Evolutionary conservation across 2,113 vertebrate genomes (phyloP).

Genomic region (Corvus hawaiiensis): DNA sequence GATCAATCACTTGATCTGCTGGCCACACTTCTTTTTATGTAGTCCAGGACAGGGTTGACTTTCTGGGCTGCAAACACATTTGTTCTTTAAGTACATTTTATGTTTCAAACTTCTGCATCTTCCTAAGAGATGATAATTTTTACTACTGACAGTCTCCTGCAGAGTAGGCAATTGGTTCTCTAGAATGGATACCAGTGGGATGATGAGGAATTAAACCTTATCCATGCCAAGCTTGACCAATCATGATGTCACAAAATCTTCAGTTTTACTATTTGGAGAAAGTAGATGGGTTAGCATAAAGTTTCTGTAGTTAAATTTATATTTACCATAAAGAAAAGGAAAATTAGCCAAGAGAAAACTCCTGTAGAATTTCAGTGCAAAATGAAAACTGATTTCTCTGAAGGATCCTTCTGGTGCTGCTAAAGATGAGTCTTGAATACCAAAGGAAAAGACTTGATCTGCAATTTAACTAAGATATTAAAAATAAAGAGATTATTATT

Average conservation of each 20-base stretch:
- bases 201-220: neutral
- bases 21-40: neutral
- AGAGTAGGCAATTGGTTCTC: neutral
- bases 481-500: neutral
- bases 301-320: neutral
- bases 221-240: neutral
- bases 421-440: neutral
- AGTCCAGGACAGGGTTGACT: neutral
- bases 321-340: neutral
- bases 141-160: neutral
- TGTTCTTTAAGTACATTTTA: neutral
- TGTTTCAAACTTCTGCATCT: neutral
- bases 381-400: neutral
- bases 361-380: neutral
- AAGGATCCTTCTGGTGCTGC: neutral
- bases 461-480: neutral
- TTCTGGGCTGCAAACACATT: neutral
- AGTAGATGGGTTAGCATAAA: neutral
- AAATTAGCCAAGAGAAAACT: neutral
- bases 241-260: neutral
- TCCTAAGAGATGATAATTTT: neutral
- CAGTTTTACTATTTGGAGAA: neutral
- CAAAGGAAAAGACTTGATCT: neutral
- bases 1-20: neutral
- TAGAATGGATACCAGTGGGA: neutral